Evolutionary conservation across 2,113 vertebrate species (phyloP), one percentile per base, ranked within the genome.

Genomic region (Picathartes gymnocephalus): DNA sequence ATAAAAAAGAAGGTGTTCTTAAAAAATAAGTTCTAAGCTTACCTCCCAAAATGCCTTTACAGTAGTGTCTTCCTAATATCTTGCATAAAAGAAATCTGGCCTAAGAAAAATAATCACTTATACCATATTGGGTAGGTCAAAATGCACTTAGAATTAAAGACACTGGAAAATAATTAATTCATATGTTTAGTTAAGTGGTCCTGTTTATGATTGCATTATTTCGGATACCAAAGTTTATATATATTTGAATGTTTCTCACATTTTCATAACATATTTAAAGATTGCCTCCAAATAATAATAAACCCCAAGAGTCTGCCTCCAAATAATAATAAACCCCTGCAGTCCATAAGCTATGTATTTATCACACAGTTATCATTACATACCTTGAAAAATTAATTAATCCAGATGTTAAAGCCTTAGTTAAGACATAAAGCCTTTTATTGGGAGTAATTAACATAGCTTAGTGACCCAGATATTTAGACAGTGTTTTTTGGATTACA

Each of bases 81-180:
- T 66, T 66, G 20, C 30, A 25, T 57, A 25, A 66, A 66, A 57
- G 21, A 57, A 94, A 99, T 99, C 95, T 99, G 98, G 97, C 98
- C 98, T 99, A 95, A 84, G 90, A 44, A 95, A 96, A 65, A 81
- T 60, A 74, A 78, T 33, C 60, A 60, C 24, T 35, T 47, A 12
- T 72, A 44, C 57, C 15, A 53, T 18, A 51, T 4, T 72, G 35
- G 22, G 23, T 51, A 74, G 22, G 44, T 56, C 7, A 40, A 21
- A 90, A 61, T 3, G 2, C 31, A 72, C 13, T 68, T 39, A 71
- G 20, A 51, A 44, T 47, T 65, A 84, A 74, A 70, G 28, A 50
- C 15, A 62, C 5, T 27, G 33, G 24, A 71, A 94, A 91, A 42
- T 11, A 86, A 77, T 15, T 40, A 78, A 73, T 73, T 62, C 1